Percentiles rank a stretch among this genome's conserved stretches.
Conservation (phyloP, 2,888 invertebrate species). For the Campoplex capitator region DNA sequence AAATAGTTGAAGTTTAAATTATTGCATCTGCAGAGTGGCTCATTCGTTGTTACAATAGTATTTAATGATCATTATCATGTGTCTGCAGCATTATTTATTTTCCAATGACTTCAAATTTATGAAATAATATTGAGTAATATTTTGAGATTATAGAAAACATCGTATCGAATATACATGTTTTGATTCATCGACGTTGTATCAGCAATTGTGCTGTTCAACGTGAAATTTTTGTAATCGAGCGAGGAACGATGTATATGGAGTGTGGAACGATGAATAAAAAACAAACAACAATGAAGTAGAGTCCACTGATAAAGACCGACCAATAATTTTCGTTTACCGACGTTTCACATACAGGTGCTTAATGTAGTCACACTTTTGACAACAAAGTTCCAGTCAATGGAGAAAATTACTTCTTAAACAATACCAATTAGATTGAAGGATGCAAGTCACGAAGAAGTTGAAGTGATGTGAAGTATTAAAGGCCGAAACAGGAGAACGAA, state of each 20-base stretch:
- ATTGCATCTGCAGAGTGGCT: background rate
- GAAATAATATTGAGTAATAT: background rate
- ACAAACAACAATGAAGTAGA: too few species aligned
- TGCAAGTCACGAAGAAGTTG: too few species aligned
- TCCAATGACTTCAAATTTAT: background rate
- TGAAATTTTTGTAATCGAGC: background rate
- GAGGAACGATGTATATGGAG: too few species aligned
- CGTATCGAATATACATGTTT: background rate
- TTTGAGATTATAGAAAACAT: background rate
- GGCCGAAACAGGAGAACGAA: constrained; percentile 18
- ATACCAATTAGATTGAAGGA: too few species aligned
- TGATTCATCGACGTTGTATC: background rate
- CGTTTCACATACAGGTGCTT: background rate
- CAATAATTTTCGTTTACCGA: background rate
- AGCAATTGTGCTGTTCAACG: background rate
- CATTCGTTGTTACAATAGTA: background rate
- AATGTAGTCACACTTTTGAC: too few species aligned
- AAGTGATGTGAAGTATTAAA: constrained; percentile 48
- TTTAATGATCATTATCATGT: background rate
- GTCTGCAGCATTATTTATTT: too few species aligned
- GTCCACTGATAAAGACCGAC: too few species aligned
- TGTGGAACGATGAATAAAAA: too few species aligned
- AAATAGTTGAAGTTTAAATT: background rate
- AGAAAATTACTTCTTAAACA: too few species aligned
- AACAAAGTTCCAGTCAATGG: too few species aligned